A percentile compares a stretch with the other conserved stretches of the same genome.
Evolutionary conservation across 2,888 invertebrate species (phyloP).

Genomic region (Ectropis crepuscularia): DNA sequence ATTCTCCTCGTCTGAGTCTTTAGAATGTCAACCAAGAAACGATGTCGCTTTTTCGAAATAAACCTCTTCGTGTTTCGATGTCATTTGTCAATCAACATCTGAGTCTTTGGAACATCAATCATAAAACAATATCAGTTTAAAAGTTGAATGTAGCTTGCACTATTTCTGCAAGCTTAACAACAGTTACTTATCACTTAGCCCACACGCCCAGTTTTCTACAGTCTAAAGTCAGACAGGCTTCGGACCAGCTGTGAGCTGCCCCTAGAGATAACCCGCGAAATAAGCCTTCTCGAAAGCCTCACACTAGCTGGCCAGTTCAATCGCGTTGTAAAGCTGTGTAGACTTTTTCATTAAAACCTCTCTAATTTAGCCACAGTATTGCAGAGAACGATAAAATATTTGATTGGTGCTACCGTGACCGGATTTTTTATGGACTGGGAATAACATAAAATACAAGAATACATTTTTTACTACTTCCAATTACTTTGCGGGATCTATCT

Average conservation of each 20-base stretch:
- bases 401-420: slow-evolving; percentile 24
- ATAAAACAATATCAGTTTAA: no score
- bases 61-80: no score
- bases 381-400: slow-evolving; percentile 24
- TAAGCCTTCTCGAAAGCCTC: slow-evolving; percentile 42
- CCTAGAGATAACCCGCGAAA: slow-evolving; percentile 58
- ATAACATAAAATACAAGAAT: slow-evolving; percentile 29
- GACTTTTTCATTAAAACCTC: slow-evolving; percentile 2
- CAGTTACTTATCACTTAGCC: slow-evolving; percentile 23
- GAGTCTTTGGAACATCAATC: no score
- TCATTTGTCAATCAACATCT: no score
- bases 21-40: no score
- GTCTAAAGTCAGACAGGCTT: slow-evolving; percentile 51
- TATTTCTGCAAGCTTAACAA: background rate
- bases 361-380: slow-evolving; percentile 10
- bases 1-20: no score
- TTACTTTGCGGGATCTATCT: slow-evolving; percentile 16
- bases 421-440: slow-evolving; percentile 30
- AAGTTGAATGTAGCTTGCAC: background rate
- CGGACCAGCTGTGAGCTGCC: slow-evolving; percentile 55
- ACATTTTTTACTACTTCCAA: slow-evolving; percentile 28
- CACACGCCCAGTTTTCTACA: slow-evolving; percentile 44
- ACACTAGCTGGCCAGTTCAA: slow-evolving; percentile 11
- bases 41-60: no score
- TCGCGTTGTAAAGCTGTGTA: background rate